These are phyloP conservation scores for Anastatus disparis DNA, from an alignment of 1,140 invertebrate species.

Conservation along the genomic window DNA sequence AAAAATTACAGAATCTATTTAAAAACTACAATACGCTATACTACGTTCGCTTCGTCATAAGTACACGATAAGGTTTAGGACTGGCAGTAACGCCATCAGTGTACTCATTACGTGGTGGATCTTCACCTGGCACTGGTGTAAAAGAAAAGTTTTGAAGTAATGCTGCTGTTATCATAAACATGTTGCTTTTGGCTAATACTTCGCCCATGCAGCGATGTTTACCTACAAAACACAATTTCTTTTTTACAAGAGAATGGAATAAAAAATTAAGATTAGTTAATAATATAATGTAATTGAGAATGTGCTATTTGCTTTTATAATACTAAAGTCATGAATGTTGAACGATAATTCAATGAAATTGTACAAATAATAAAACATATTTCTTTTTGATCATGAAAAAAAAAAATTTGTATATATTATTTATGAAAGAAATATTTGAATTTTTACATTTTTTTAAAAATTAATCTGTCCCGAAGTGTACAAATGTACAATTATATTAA, in stretches of 20 bases:
- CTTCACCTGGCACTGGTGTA: constrained; percentile 70
- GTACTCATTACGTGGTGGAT: constrained; percentile 72
- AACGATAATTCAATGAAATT: constrained; percentile 22
- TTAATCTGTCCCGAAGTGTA: no score
- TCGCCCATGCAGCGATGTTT: constrained; percentile 89
- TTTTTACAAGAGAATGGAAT: not conserved
- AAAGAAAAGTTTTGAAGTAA: constrained; percentile 84
- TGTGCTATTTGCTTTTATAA: no score
- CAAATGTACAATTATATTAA: no score
- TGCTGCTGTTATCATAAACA: constrained; percentile 84
- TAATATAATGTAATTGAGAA: not conserved
- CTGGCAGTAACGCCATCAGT: constrained; percentile 80
- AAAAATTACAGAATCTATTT: not conserved
- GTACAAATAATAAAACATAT: constrained; percentile 36
- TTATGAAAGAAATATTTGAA: not conserved
- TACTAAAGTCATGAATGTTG: not conserved
- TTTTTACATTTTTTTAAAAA: not conserved
- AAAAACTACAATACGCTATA: not conserved
- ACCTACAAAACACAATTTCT: constrained; percentile 58
- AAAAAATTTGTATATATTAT: no score
- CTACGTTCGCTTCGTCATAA: constrained; percentile 69
- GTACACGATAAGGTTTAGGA: constrained; percentile 76
- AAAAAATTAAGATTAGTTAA: not conserved
- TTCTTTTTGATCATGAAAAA: constrained; percentile 11
- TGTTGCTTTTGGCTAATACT: constrained; percentile 82